Evolutionary conservation across 2,888 invertebrate genomes (phyloP).

Genomic region (Euphydryas editha): DNA sequence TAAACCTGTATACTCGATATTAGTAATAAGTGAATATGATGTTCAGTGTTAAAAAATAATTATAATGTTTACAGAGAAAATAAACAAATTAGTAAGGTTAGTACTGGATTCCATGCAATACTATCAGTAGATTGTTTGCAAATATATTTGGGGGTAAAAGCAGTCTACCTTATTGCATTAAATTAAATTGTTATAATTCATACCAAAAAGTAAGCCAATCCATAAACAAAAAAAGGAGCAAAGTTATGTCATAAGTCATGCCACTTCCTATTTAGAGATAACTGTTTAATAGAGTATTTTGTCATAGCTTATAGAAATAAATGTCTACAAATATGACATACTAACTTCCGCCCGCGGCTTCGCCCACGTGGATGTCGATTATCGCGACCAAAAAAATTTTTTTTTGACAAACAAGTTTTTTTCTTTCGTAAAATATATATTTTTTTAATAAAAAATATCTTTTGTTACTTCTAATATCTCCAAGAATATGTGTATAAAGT

Average conservation of each 20-base stretch:
- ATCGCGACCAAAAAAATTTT: too few species aligned
- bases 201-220: conserved; percentile 3
- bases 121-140: background rate
- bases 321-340: too few species aligned
- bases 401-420: too few species aligned
- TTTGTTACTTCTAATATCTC: too few species aligned
- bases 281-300: background rate
- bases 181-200: background rate
- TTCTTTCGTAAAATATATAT: too few species aligned
- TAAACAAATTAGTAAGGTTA: background rate
- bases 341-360: too few species aligned
- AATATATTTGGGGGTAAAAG: background rate
- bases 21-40: conserved; percentile 17
- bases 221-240: background rate
- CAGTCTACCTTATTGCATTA: background rate
- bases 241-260: background rate
- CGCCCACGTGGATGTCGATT: too few species aligned
- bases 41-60: conserved; percentile 21
- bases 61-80: conserved; percentile 1
- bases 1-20: background rate
- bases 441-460: too few species aligned
- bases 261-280: background rate
- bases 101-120: conserved; percentile 1
- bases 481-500: too few species aligned
- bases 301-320: too few species aligned